Base-by-base conservation (phyloP, 2,888 invertebrate species). In the Tenodera sinensis region DNA sequence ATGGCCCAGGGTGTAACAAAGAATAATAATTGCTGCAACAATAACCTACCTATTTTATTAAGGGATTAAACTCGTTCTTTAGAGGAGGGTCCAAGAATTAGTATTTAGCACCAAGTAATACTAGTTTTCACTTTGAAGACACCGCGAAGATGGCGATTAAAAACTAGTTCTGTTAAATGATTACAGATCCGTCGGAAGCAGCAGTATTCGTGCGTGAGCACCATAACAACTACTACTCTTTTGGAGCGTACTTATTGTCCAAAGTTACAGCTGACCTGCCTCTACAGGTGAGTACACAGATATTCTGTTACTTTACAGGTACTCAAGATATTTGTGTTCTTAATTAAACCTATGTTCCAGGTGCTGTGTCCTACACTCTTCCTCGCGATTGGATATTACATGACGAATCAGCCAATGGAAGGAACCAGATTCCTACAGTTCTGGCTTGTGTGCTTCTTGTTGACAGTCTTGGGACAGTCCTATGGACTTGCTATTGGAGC, bases 141-240 rank as follows among this genome's bases (percentile, higher is more conserved):
- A 42, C 42, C 12, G 42, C 42, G 12, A 42, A 42, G 42, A 42
- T 42, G 42, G 7, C 7, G 7, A 34, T 34, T 7, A 34, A 34
- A 7, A 42, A 12, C 12, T 12, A 12, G 12, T 42, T 42, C 42
- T 42, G 1, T 42, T 42, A 12, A 42, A 71, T 71, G 54, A 20
- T 94, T 92, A 91, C 92, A 97, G 97, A 97, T 93, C 97, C 97
- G 0, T 93, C 95, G 83, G 97, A 97, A 93, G 95, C 96, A 91
- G 94, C 95, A 9, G 96, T 97, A 7, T 96, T 97, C 91, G 93
- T 96, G 6, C 94, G 96, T 92, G 97, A 97, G 92, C 96, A 97
- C 92, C 93, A 96, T 34, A 97, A 97, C 92, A 96, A 96, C 92
- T 97, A 97, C 97, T 97, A 97, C 92, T 95, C 95, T 14, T 92